Conservation (phyloP, 2,113 vertebrate genomes). For the Xiphophorus couchianus region DNA sequence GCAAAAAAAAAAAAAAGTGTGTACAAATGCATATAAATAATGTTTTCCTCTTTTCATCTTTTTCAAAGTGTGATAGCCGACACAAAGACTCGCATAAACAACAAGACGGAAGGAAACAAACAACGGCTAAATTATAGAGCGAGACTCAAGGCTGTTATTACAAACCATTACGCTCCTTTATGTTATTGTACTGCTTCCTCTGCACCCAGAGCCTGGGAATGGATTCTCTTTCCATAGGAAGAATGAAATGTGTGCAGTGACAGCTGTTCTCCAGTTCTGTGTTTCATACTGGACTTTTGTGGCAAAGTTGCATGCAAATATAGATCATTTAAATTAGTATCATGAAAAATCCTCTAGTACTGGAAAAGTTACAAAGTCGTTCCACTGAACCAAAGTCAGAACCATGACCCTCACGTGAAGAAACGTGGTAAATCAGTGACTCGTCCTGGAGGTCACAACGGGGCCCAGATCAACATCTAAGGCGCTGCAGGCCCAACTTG, state of each 20-base stretch:
- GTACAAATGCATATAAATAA: slow-evolving; percentile 32
- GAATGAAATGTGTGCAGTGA: neutral
- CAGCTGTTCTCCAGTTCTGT: no score
- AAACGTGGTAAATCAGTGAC: neutral
- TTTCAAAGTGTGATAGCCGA: slow-evolving; percentile 19
- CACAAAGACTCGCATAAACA: slow-evolving; percentile 24
- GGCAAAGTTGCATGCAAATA: neutral
- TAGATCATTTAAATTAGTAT: no score
- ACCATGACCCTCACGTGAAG: neutral
- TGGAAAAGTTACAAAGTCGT: neutral
- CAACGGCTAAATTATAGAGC: slow-evolving; percentile 52
- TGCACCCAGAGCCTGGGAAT: neutral
- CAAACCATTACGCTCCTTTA: slow-evolving; percentile 30
- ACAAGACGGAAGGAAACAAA: slow-evolving; percentile 42
- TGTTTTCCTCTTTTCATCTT: slow-evolving; percentile 29
- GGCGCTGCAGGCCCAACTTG: neutral
- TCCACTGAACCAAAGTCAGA: neutral
- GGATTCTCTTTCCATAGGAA: slow-evolving; percentile 27
- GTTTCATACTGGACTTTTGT: neutral
- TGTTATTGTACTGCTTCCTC: slow-evolving; percentile 30
- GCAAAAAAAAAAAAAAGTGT: slow-evolving; percentile 11
- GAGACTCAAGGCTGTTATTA: slow-evolving; percentile 41
- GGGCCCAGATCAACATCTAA: neutral
- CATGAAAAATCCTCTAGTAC: neutral
- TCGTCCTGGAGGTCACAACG: neutral